Evolutionary conservation across 2,113 vertebrate species (phyloP).

Genomic region (Ploceus nigricollis): DNA sequence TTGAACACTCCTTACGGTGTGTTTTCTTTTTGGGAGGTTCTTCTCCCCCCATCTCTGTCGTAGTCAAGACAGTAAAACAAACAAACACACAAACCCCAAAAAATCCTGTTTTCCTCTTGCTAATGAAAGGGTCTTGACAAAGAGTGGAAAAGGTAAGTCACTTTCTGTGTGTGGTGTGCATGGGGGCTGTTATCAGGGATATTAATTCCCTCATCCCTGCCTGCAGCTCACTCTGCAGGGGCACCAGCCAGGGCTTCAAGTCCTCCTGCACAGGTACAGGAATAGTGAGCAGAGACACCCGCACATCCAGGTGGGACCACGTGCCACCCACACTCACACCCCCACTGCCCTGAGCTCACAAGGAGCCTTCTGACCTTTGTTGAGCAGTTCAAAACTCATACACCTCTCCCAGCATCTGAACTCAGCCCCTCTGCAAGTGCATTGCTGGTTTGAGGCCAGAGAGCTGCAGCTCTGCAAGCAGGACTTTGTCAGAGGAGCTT

Average conservation of each 20-base stretch:
- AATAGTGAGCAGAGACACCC: not conserved
- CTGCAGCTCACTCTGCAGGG: not conserved
- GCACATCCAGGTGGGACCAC: not conserved
- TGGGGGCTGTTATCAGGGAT: rapidly evolving
- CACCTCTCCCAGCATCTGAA: not conserved
- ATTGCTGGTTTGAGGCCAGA: not conserved
- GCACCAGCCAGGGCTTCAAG: not conserved
- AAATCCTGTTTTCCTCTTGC: not conserved
- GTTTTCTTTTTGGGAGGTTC: not conserved
- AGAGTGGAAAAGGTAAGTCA: not conserved
- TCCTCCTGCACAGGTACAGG: not conserved
- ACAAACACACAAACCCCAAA: not conserved
- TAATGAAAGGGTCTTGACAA: not conserved
- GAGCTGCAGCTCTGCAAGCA: not conserved
- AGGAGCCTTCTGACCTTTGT: not conserved
- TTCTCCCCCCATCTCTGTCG: not conserved
- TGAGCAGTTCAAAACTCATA: rapidly evolving
- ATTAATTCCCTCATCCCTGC: too few relatives aligned
- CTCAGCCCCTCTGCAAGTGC: rapidly evolving
- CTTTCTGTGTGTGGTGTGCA: too few relatives aligned
- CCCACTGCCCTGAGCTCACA: not conserved
- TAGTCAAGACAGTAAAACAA: not conserved
- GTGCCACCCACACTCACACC: not conserved
- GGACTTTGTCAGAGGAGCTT: not conserved
- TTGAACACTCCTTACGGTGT: rapidly evolving